Percentiles rank a stretch among this genome's conserved stretches.
Evolutionary conservation across 2,797 vertebrate genomes (phyloP).

Genomic region (Scarus forsteni): DNA sequence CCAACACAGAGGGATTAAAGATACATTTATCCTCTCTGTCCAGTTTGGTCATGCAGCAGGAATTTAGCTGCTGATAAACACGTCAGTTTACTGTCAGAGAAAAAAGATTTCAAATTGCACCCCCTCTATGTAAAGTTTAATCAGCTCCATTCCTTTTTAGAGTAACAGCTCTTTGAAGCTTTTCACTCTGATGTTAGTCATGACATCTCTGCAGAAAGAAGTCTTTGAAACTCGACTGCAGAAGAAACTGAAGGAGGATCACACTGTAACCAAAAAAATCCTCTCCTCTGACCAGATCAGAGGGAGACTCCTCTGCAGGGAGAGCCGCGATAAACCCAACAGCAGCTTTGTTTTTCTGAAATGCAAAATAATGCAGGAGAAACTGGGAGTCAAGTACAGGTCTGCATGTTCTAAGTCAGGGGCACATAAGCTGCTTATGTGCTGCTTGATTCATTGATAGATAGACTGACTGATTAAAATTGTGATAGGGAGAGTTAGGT

Average conservation of each 20-base stretch:
- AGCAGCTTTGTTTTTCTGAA: background rate
- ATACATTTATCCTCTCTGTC: background rate
- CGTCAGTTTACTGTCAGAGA: background rate
- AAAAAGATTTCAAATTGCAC: background rate
- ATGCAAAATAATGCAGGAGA: background rate
- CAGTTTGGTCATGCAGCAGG: constrained; percentile 7
- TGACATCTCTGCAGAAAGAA: background rate
- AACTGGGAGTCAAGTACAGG: too few relatives aligned
- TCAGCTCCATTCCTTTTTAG: background rate
- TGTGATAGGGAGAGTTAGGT: too few relatives aligned
- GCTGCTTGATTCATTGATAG: too few relatives aligned
- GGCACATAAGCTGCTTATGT: too few relatives aligned
- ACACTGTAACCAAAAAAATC: background rate
- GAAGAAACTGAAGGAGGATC: background rate
- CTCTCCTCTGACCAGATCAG: background rate
- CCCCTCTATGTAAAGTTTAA: background rate
- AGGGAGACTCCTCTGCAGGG: background rate
- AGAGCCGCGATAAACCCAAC: background rate
- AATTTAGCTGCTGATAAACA: constrained; percentile 10
- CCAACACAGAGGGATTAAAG: background rate
- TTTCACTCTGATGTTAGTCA: background rate
- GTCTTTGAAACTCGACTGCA: background rate
- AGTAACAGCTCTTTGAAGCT: too few relatives aligned
- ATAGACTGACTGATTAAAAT: too few relatives aligned
- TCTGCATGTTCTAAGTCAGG: too few relatives aligned